phyloP scores from a whole-genome alignment of 2,888 invertebrate genomes.

The Agrilus cyanescens region DNA sequence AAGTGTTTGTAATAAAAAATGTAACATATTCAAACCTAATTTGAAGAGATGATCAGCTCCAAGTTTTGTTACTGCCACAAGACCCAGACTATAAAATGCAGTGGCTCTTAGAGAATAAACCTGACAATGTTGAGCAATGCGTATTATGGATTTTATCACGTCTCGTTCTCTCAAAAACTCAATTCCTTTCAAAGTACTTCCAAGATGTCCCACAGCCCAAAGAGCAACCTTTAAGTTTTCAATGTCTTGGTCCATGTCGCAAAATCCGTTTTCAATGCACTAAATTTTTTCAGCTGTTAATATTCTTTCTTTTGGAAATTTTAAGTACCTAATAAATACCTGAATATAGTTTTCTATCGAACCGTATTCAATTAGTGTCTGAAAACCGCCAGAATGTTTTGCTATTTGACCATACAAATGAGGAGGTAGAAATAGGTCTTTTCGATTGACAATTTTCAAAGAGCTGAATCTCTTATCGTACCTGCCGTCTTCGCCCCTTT shows the following conservation, averaged over 20 bases:
- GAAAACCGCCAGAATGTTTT: slow-evolving; percentile 51
- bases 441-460: slow-evolving; percentile 42
- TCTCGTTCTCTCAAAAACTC: slow-evolving; percentile 50
- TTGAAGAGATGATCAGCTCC: slow-evolving; percentile 71
- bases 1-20: not conserved
- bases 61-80: slow-evolving; percentile 70
- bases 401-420: slow-evolving; percentile 80
- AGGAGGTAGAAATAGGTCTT: slow-evolving; percentile 46
- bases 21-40: slow-evolving; percentile 40
- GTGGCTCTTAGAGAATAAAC: slow-evolving; percentile 85
- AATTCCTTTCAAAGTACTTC: slow-evolving; percentile 64
- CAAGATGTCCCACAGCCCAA: slow-evolving; percentile 81
- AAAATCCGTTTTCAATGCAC: slow-evolving; percentile 39
- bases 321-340: slow-evolving; percentile 22
- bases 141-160: slow-evolving; percentile 40
- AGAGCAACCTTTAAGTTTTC: slow-evolving; percentile 74
- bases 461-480: slow-evolving; percentile 58
- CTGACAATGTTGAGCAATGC: slow-evolving; percentile 65
- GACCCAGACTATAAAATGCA: slow-evolving; percentile 76
- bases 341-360: slow-evolving; percentile 38
- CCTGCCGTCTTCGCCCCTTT: slow-evolving; percentile 64
- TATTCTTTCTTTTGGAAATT: not conserved
- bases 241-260: slow-evolving; percentile 55
- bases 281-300: slow-evolving; percentile 3
- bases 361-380: slow-evolving; percentile 42